Conservation (phyloP, 2,888 invertebrate species). For the Omphaloscelis lunosa region DNA sequence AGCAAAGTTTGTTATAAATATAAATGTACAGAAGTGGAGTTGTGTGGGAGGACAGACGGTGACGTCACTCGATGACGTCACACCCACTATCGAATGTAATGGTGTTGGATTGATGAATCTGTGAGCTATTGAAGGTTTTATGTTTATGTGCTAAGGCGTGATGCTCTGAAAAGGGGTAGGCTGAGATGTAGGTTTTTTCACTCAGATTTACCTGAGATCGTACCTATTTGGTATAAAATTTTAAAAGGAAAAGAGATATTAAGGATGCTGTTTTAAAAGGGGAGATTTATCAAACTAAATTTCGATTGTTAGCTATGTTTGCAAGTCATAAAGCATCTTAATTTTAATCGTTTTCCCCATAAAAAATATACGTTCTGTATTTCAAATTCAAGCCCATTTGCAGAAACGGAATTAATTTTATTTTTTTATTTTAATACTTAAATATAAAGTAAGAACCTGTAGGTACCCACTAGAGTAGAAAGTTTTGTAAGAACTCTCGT, state of each 20-base stretch:
- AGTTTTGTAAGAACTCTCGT: not conserved
- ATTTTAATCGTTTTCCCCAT: not conserved
- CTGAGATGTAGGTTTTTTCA: not conserved
- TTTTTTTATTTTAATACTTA: too few species aligned
- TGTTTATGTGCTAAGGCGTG: not conserved
- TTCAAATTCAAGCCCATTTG: not conserved
- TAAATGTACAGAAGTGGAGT: conserved; percentile 46
- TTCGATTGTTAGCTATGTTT: not conserved
- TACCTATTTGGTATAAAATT: not conserved
- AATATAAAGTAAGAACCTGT: too few species aligned
- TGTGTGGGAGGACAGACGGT: conserved; percentile 56
- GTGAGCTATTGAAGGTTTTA: conserved; percentile 34
- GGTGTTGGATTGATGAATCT: conserved; percentile 40
- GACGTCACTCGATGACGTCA: conserved; percentile 57
- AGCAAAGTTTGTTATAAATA: conserved; percentile 54
- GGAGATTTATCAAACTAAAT: not conserved
- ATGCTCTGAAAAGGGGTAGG: not conserved
- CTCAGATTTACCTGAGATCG: not conserved
- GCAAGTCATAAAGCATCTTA: too few species aligned
- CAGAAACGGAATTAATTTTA: not conserved
- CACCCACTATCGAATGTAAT: conserved; percentile 41
- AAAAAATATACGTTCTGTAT: too few species aligned
- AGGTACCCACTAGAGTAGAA: too few species aligned
- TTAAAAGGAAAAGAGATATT: not conserved
- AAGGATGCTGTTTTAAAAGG: not conserved